Percentiles rank a stretch among this genome's conserved stretches.
Conservation (phyloP, 1,140 invertebrate genomes). For the Orius insidiosus region DNA sequence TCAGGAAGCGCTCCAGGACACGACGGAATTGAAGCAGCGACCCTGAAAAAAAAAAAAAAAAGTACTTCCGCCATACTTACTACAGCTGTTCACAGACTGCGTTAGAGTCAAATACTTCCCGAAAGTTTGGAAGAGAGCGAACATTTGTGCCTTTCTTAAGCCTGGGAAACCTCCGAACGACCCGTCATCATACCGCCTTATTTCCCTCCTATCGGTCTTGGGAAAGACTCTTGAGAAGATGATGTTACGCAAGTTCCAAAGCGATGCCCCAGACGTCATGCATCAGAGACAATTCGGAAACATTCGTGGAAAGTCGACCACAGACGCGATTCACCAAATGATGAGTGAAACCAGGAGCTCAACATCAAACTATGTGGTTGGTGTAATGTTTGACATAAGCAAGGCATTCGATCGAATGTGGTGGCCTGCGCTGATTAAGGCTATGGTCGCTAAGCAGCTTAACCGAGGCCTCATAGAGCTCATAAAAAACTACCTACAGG, state of each 20-base stretch:
- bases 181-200: background rate
- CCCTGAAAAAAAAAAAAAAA: background rate
- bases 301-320: slow-evolving; percentile 22
- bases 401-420: background rate
- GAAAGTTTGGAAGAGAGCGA: slow-evolving; percentile 5
- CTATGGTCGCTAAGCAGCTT: background rate
- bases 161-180: background rate
- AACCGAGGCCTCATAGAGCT: background rate
- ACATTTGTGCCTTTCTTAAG: slow-evolving; percentile 1
- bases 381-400: background rate
- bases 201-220: background rate
- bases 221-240: background rate
- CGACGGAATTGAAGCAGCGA: background rate
- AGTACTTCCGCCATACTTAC: background rate
- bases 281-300: slow-evolving; percentile 24
- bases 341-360: background rate
- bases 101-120: background rate
- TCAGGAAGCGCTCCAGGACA: background rate
- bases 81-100: background rate
- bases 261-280: slow-evolving; percentile 13
- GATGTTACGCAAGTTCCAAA: slow-evolving; percentile 10
- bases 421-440: slow-evolving; percentile 3
- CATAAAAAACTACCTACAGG: slow-evolving; percentile 23
- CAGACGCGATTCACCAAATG: slow-evolving; percentile 22
- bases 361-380: background rate